Evolutionary conservation across 2,113 vertebrate species (phyloP), one percentile per base, ranked within the genome.

Genomic region (Epinephelus cyanopodus): DNA sequence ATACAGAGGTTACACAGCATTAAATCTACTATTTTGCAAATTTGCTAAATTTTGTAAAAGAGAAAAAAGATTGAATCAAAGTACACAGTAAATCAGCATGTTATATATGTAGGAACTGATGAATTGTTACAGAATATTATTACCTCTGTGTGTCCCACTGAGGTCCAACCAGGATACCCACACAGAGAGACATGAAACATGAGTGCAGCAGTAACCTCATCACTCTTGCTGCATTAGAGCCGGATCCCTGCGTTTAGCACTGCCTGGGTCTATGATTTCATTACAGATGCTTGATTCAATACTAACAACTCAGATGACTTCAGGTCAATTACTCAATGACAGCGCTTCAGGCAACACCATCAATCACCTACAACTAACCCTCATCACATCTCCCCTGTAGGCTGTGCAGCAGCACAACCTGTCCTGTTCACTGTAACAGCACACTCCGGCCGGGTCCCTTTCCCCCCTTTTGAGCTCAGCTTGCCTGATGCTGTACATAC

Each of bases 231-330:
- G 76, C 71, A 75, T 89, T 81, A 78, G 56, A 80, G 63, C 56
- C 25, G 27, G 52, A 79, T 82, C 87, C 62, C 70, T 58, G 3
- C 67, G 63, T 87, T 91, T 87, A 91, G 78, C 81, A 0, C 81
- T 37, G 73, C 52, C 56, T 17, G 42, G 42, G 48, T 70, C 82
- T 50, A 3, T 85, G 90, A 93, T 90, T 93, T 92, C 77, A 93
- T 93, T 91, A 92, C 84, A 75, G 66, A 89, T 47, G 45, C 82
- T 81, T 84, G 21, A 91, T 89, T 90, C 83, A 89, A 82, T 90
- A 66, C 54, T 74, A 85, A 89, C 84, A 90, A 85, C 84, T 81
- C 39, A 25, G 73, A 90, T 48, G 75, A 83, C 87, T 89, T 86
- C 27, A 73, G 79, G 83, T 83, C 88, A 89, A 79, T 90, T 85